phyloP scores from a whole-genome alignment of 2,797 vertebrate species.

The Hybognathus amarus region DNA sequence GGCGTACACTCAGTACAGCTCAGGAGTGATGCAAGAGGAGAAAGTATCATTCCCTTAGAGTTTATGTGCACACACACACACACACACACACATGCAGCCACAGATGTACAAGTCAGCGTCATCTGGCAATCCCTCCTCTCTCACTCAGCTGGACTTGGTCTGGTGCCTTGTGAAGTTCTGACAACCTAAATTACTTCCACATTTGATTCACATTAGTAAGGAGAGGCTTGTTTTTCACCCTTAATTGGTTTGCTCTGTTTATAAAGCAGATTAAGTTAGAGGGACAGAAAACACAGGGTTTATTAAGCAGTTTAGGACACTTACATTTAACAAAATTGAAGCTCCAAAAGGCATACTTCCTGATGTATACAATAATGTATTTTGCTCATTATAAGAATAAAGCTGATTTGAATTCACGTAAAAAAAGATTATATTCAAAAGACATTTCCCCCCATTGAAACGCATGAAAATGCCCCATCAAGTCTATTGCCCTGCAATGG shows the following conservation, averaged over 20 bases:
- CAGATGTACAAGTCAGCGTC: conserved; percentile 44
- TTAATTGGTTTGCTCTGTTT: conserved; percentile 53
- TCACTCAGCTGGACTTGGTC: conserved; percentile 66
- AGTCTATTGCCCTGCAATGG: neutral
- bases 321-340: neutral
- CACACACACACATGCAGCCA: conserved; percentile 18
- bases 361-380: neutral
- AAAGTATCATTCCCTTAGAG: conserved; percentile 33
- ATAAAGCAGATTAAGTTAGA: conserved; percentile 49
- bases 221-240: conserved; percentile 46
- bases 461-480: neutral
- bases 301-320: conserved; percentile 19
- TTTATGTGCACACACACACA: conserved; percentile 12
- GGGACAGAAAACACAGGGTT: conserved; percentile 26
- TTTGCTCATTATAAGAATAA: neutral
- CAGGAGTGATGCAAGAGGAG: conserved; percentile 49
- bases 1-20: conserved; percentile 20
- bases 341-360: neutral
- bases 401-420: neutral
- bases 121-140: conserved; percentile 40
- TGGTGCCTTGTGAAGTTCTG: conserved; percentile 59
- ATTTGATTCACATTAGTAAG: conserved; percentile 66
- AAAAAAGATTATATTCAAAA: neutral
- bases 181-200: conserved; percentile 71
- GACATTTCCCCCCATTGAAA: neutral